phyloP scores from a whole-genome alignment of 1,140 invertebrate genomes.

The Pantala flavescens region DNA sequence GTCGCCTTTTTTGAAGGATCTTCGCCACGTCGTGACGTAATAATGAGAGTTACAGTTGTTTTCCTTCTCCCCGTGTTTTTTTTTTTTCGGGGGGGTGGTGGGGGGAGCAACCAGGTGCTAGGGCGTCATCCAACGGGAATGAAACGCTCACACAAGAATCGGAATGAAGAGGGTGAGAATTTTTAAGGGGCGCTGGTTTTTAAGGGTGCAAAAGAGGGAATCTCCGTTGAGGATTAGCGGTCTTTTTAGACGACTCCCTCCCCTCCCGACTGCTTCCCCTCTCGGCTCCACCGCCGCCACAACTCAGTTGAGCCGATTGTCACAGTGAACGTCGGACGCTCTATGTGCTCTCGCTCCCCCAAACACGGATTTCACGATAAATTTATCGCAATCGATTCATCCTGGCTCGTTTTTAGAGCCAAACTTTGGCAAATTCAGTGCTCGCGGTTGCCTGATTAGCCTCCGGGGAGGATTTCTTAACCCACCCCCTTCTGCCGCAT shows the following conservation, averaged over 20 bases:
- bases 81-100: background rate
- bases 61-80: too few species aligned
- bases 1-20: too few species aligned
- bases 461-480: background rate
- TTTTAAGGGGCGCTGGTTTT: too few species aligned
- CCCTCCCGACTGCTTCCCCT: background rate
- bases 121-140: background rate
- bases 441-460: slow-evolving; percentile 22
- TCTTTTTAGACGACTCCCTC: background rate
- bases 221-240: background rate
- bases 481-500: slow-evolving; percentile 11
- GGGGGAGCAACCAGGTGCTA: background rate
- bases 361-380: slow-evolving; percentile 32
- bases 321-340: slow-evolving; percentile 18
- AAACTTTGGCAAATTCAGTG: background rate
- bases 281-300: background rate
- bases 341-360: slow-evolving; percentile 31
- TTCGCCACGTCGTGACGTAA: too few species aligned
- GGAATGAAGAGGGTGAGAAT: too few species aligned
- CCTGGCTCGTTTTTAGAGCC: too few species aligned
- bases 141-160: too few species aligned
- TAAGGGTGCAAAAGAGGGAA: too few species aligned
- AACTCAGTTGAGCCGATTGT: background rate
- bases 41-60: too few species aligned
- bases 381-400: too few species aligned